A percentile compares a stretch with the other conserved stretches of the same genome.
Evolutionary conservation across 2,113 vertebrate genomes (phyloP).

Genomic region (Gymnobelideus leadbeateri): DNA sequence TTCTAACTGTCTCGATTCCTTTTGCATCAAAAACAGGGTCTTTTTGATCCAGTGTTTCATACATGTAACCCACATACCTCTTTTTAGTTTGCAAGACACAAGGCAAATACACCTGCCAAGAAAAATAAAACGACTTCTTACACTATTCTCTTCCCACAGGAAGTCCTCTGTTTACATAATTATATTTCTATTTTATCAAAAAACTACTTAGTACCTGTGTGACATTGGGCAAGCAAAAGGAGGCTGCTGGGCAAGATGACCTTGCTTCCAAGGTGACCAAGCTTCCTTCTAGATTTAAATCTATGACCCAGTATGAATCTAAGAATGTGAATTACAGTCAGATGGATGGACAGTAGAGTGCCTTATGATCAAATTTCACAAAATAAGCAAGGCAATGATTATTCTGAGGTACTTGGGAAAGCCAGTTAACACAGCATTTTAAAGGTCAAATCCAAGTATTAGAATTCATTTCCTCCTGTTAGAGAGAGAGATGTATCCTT

Average conservation of each 20-base stretch:
- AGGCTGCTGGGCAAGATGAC: not conserved
- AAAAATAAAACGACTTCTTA: conserved; percentile 62
- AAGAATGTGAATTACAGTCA: not conserved
- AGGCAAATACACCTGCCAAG: conserved; percentile 94
- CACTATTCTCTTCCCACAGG: not conserved
- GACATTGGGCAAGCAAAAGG: not conserved
- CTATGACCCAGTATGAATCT: not conserved
- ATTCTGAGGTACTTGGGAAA: not conserved
- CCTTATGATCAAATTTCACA: conserved; percentile 21
- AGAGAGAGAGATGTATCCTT: no score
- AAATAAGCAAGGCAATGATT: not conserved
- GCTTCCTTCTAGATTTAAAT: not conserved
- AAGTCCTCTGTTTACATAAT: conserved; percentile 21
- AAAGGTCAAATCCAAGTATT: not conserved
- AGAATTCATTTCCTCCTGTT: not conserved
- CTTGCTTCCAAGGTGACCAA: no score
- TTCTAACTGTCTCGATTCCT: conserved; percentile 97
- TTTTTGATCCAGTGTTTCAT: conserved; percentile 96
- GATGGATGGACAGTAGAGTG: not conserved
- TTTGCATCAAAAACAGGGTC: conserved; percentile 97
- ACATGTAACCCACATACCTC: conserved; percentile 99
- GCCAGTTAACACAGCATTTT: not conserved
- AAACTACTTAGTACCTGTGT: not conserved
- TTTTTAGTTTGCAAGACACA: conserved; percentile 99
- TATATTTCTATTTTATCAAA: conserved; percentile 28